Evolutionary conservation across 2,888 invertebrate species (phyloP), one percentile per base, ranked within the genome.

Genomic region (Cyclophora albipunctata): DNA sequence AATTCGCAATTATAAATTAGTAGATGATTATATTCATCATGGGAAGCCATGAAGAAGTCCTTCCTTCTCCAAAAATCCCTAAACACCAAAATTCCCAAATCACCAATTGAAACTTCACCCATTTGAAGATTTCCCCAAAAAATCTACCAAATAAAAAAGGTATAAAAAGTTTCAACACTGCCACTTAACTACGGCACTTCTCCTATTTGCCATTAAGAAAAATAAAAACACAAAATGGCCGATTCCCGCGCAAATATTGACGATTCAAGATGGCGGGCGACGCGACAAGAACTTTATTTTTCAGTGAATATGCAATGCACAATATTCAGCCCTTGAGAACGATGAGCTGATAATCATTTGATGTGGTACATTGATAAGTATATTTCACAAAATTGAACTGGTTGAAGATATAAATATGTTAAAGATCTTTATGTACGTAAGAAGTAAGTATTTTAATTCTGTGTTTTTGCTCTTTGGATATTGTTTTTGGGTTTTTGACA

Each of bases 231-330:
- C 45, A 51, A 51, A 48, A 51, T 48, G 45, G 44, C 46, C 48
- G 46, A 46, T 4, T 37, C 51, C 48, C 51, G 35, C 46, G 45
- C 48, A 45, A 46, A 43, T 35, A 42, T 40, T 44, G 49, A 52
- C 46, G 45, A 52, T 20, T 52, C 71, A 76, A 77, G 73, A 80
- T 77, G 79, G 75, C 73, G 54, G 20, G 70, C 51, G 46, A n/a
- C 40, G 40, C 20, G 7, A 20, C 20, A 20, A 57, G 51, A 64
- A 63, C 64, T 71, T 53, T 72, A 72, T 68, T 70, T 73, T 71
- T 67, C 66, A 70, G 69, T 73, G 73, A 78, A 78, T 81, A 79
- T 79, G 78, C 78, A 81, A 76, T 77, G 76, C 73, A 69, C 73
- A 71, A 73, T 72, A 73, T 73, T 73, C 67, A 59, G 59, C 49